These are phyloP conservation scores for Tribolium castaneum DNA, from an alignment of 1,140 invertebrate species.

Conservation along the genomic window DNA sequence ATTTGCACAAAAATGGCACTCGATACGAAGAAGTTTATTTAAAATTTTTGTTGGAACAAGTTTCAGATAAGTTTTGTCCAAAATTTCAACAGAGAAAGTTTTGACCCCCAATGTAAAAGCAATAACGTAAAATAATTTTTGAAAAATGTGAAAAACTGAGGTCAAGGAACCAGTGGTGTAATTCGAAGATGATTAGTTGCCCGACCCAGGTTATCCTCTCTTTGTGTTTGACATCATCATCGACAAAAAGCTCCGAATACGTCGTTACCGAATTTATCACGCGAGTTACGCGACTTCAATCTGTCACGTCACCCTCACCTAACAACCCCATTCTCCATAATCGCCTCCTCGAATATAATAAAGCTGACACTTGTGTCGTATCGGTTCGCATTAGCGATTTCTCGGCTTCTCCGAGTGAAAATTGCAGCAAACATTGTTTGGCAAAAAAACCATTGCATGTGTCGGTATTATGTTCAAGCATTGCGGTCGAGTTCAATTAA, in stretches of 20 bases:
- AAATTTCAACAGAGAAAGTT: too few species aligned
- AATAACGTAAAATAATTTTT: too few species aligned
- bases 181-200: constrained; percentile 1
- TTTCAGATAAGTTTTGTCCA: too few species aligned
- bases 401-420: constrained; percentile 14
- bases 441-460: background rate
- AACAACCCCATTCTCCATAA: constrained; percentile 10
- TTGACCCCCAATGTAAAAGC: too few species aligned
- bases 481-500: background rate
- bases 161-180: background rate
- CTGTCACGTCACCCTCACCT: background rate
- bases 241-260: background rate
- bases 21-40: too few species aligned
- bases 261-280: constrained; percentile 11
- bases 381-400: constrained; percentile 20
- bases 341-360: constrained; percentile 11
- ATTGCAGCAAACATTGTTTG: constrained; percentile 4
- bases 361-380: constrained; percentile 20
- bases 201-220: background rate
- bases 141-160: background rate
- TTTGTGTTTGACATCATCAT: background rate
- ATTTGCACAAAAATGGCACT: background rate
- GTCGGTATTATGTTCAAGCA: background rate
- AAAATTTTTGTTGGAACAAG: too few species aligned
- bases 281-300: constrained; percentile 18